Evolutionary conservation across 2,113 vertebrate genomes (phyloP).

Genomic region (Chaetodon auriga): DNA sequence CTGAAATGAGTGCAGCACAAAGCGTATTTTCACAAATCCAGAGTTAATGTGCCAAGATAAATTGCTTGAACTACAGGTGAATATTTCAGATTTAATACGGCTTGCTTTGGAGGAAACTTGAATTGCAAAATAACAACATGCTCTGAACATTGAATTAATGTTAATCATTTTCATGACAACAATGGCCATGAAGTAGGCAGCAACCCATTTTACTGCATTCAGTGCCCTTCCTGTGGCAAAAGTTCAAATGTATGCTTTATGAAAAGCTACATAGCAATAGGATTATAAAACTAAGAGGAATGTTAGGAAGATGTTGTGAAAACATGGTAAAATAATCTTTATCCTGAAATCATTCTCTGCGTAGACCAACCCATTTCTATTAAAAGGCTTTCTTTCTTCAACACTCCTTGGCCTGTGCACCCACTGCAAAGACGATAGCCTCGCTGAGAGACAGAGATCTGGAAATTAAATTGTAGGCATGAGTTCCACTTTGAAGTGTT

Average conservation of each 20-base stretch:
- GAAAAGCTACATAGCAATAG: background rate
- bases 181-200: background rate
- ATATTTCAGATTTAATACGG: background rate
- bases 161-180: background rate
- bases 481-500: constrained; percentile 31
- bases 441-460: constrained; percentile 9
- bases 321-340: constrained; percentile 31
- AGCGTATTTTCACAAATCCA: constrained; percentile 11
- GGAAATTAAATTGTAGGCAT: background rate
- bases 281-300: background rate
- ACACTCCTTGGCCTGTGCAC: constrained; percentile 15
- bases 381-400: constrained; percentile 38
- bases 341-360: constrained; percentile 14
- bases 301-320: background rate
- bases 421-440: constrained; percentile 2
- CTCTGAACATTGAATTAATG: constrained; percentile 10
- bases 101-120: constrained; percentile 21
- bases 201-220: background rate
- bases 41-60: constrained; percentile 14
- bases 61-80: constrained; percentile 4
- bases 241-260: background rate
- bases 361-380: constrained; percentile 33
- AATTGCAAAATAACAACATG: background rate
- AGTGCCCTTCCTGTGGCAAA: background rate
- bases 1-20: constrained; percentile 28